A percentile compares a stretch with the other conserved stretches of the same genome.
phyloP scores from a whole-genome alignment of 2,888 invertebrate species.

The Dynastes maya region DNA sequence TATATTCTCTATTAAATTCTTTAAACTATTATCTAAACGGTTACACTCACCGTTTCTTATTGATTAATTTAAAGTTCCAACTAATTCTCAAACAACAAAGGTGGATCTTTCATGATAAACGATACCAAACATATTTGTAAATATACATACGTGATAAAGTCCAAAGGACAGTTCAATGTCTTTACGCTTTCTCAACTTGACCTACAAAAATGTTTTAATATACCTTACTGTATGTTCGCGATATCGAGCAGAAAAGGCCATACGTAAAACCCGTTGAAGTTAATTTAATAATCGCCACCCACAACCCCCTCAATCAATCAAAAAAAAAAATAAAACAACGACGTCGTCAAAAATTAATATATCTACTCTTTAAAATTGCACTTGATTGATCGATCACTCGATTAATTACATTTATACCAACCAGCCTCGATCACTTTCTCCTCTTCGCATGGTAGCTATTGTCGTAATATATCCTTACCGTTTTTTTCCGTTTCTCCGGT shows the following conservation, averaged over 20 bases:
- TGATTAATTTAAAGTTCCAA: too few species aligned
- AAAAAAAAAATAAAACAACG: too few species aligned
- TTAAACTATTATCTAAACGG: too few species aligned
- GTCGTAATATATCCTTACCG: conserved; percentile 2
- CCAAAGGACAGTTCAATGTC: conserved; percentile 2
- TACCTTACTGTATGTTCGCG: not conserved
- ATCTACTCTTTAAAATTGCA: too few species aligned
- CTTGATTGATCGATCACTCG: conserved; percentile 20
- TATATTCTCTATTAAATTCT: too few species aligned
- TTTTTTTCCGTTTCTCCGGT: conserved; percentile 3
- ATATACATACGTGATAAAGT: not conserved
- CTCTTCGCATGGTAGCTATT: conserved; percentile 9
- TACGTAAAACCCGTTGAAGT: not conserved
- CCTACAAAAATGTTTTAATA: not conserved
- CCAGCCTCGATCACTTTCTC: conserved; percentile 15
- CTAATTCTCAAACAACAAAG: too few species aligned
- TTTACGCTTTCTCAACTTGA: conserved; percentile 13
- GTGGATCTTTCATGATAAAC: too few species aligned
- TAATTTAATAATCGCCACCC: not conserved
- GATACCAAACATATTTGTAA: too few species aligned
- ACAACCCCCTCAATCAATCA: not conserved
- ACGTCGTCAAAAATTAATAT: too few species aligned
- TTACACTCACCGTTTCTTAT: too few species aligned
- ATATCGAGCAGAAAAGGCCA: not conserved
- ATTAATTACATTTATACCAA: not conserved